Conservation (phyloP, 2,888 invertebrate genomes). For the Tachina fera region DNA sequence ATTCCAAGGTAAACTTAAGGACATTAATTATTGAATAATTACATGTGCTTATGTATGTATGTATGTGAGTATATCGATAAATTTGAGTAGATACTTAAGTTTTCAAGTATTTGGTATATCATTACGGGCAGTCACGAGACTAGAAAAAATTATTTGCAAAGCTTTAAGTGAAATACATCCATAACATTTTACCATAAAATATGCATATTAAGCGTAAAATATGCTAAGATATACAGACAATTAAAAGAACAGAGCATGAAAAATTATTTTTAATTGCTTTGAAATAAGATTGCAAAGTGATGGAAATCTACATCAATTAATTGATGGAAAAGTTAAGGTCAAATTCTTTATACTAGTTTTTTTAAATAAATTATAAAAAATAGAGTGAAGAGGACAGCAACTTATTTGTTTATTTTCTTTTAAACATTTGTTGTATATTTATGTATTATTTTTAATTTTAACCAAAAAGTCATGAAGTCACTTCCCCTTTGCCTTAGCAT, state of each 20-base stretch:
- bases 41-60: background rate
- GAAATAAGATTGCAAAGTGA: background rate
- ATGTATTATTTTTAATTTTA: no score
- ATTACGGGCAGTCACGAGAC: slow-evolving; percentile 52
- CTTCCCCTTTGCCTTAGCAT: background rate
- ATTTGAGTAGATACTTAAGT: background rate
- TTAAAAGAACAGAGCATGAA: background rate
- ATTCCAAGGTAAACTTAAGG: slow-evolving; percentile 38
- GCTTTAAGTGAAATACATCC: background rate
- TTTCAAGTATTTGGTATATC: slow-evolving; percentile 43
- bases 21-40: slow-evolving; percentile 56
- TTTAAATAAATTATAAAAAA: no score
- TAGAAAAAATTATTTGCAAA: slow-evolving; percentile 42
- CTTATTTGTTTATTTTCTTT: no score
- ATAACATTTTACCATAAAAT: background rate
- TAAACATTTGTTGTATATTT: no score
- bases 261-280: slow-evolving; percentile 29
- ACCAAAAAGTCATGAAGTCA: background rate
- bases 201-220: background rate
- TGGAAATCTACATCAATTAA: no score
- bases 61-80: slow-evolving; percentile 18
- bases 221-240: slow-evolving; percentile 23
- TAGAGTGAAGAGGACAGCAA: no score
- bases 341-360: no score
- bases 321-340: no score